Base-by-base conservation (phyloP, 2,113 vertebrate genomes). In the Australoheros scitulus region DNA sequence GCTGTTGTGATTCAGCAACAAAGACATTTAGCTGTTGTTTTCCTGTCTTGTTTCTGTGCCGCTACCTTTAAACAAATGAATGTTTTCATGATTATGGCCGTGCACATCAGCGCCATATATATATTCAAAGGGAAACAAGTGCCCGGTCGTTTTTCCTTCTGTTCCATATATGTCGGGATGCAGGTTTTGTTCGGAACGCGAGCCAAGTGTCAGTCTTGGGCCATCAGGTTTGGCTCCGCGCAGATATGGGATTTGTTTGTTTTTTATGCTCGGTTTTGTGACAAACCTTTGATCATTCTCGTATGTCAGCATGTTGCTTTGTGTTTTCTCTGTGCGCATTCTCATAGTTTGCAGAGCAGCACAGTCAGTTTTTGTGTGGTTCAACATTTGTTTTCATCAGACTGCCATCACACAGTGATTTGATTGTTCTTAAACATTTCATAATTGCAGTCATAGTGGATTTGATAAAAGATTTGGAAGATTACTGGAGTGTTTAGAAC, bases 21-120 rank as follows among this genome's bases (percentile, higher is more conserved):
- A 92, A 94, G 88, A 89, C 89, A 85, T 92, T 79, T 59, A 77
- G 77, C 77, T 83, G 90, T 94, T 94, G 94, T 94, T 89, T 86
- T 50, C 77, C 81, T 11, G 56, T 77, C 84, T 87, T 82, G 86
- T 86, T 90, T 93, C 92, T 90, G 82, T 91, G 85, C 88, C 88
- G 77, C 86, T 78, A 86, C 84, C 84, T 85, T 87, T 34, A 81
- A 83, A 91, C 91, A 93, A 93, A 87, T 87, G 79, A 81, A 61
- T 86, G 89, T 87, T 88, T 92, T 86, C 85, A 57, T 76, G 78
- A 78, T 88, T 91, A 82, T 84, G 83, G 85, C 83, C n/a, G 24
- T 60, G 80, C 88, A 43, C 85, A 82, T 13, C 1, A 15, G 83
- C 52, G 86, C 82, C 80, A 38, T 15, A 83, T 10, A 9, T 38